phyloP scores from a whole-genome alignment of 2,113 vertebrate species.

The Thinocorus orbignyianus region DNA sequence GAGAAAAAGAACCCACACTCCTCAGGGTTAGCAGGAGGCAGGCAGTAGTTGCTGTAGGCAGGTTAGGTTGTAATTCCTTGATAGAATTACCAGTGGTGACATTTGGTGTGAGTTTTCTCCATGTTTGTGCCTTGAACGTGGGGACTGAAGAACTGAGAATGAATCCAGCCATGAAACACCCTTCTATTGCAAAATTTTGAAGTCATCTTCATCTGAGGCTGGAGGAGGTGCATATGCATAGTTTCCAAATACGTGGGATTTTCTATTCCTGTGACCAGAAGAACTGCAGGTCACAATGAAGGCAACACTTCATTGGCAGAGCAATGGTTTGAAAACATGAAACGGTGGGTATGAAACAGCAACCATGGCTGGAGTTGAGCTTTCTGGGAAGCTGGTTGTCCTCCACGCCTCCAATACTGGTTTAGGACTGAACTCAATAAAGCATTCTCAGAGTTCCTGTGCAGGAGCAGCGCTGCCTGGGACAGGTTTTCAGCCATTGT shows the following conservation, averaged over 20 bases:
- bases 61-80: background rate
- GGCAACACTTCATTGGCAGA: background rate
- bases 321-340: background rate
- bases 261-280: background rate
- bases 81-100: background rate
- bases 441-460: background rate
- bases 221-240: background rate
- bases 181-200: background rate
- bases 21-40: background rate
- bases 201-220: background rate
- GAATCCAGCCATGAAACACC: background rate
- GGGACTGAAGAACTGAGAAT: background rate
- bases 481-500: background rate
- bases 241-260: background rate
- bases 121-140: background rate
- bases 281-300: background rate
- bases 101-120: background rate
- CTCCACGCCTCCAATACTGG: background rate
- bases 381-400: background rate
- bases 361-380: background rate
- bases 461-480: background rate
- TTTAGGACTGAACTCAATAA: constrained; percentile 5
- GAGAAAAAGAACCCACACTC: background rate
- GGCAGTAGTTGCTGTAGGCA: background rate
- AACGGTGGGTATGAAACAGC: background rate